Percentiles rank a stretch among this genome's conserved stretches.
Evolutionary conservation across 1,140 invertebrate species (phyloP).

Genomic region (Euschistus heros): DNA sequence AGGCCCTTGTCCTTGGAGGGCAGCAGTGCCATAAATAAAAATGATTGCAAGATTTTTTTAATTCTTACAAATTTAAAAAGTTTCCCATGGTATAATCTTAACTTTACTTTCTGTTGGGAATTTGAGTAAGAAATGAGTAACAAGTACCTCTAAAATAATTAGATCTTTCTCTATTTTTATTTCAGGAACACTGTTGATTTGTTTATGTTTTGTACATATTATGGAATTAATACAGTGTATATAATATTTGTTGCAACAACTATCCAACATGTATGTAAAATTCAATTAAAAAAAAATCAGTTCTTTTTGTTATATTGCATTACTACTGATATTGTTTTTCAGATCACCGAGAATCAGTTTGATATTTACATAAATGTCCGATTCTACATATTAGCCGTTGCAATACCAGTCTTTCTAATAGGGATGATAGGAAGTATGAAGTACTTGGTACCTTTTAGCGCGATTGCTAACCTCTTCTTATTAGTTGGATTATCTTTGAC

Average conservation of each 20-base stretch:
- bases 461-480: conserved; percentile 54
- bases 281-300: not conserved
- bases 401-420: conserved; percentile 46
- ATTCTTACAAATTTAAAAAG: too few species aligned
- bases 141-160: too few species aligned
- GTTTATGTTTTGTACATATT: conserved; percentile 30
- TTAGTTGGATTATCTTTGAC: conserved; percentile 53
- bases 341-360: conserved; percentile 20
- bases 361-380: conserved; percentile 18
- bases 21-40: too few species aligned
- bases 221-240: conserved; percentile 58
- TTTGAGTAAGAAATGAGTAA: too few species aligned
- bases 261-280: conserved; percentile 47
- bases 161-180: conserved; percentile 20
- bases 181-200: conserved; percentile 29
- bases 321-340: conserved; percentile 9
- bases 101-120: too few species aligned
- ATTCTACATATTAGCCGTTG: conserved; percentile 30
- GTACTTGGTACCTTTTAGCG: conserved; percentile 62
- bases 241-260: conserved; percentile 59
- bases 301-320: not conserved
- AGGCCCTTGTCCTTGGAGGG: too few species aligned
- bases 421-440: conserved; percentile 58
- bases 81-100: too few species aligned
- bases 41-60: too few species aligned